phyloP scores from a whole-genome alignment of 2,888 invertebrate genomes.

The Prenolepis imparis region DNA sequence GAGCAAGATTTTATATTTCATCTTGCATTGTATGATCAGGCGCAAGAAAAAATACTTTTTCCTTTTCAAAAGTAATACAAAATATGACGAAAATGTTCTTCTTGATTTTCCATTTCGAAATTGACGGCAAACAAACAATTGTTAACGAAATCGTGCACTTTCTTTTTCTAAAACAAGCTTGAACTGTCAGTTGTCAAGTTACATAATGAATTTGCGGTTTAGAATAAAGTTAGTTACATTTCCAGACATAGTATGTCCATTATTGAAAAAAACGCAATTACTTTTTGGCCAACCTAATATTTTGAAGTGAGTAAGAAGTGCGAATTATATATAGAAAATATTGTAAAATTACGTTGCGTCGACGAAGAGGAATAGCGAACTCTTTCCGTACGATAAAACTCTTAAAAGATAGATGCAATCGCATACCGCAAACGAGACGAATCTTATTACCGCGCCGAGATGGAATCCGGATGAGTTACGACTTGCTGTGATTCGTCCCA shows the following conservation, averaged over 20 bases:
- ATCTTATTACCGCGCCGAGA: slow-evolving; percentile 66
- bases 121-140: no score
- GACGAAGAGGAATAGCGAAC: neutral
- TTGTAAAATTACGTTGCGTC: neutral
- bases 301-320: neutral
- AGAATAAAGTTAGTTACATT: no score
- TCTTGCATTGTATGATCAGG: neutral
- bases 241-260: no score
- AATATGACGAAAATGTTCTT: no score
- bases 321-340: neutral
- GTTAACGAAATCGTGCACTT: no score
- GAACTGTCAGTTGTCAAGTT: no score
- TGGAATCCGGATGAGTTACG: slow-evolving; percentile 62
- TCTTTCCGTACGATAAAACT: slow-evolving; percentile 50
- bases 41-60: neutral
- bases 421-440: slow-evolving; percentile 56
- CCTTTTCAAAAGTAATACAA: no score
- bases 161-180: no score
- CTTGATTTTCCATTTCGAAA: no score
- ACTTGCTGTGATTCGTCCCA: slow-evolving; percentile 36
- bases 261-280: no score
- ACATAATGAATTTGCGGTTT: no score
- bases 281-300: no score
- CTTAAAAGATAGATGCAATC: slow-evolving; percentile 61
- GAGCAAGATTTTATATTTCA: neutral